A percentile compares a stretch with the other conserved stretches of the same genome.
Evolutionary conservation across 2,797 vertebrate genomes (phyloP).

Genomic region (Oreochromis mossambicus): DNA sequence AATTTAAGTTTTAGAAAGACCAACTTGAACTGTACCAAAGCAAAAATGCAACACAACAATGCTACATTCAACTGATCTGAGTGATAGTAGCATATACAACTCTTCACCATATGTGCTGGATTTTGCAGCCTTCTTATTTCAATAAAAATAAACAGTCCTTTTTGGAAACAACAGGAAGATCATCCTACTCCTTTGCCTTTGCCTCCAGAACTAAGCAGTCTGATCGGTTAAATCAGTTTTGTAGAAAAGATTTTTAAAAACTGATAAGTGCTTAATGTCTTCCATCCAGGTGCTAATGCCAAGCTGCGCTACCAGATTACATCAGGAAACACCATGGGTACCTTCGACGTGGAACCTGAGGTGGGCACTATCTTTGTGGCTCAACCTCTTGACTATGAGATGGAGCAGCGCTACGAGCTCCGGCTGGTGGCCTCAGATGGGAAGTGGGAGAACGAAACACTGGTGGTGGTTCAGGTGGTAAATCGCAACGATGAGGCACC

Average conservation of each 20-base stretch:
- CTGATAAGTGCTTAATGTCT: neutral
- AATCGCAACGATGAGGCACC: constrained; percentile 89
- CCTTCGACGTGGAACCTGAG: constrained; percentile 87
- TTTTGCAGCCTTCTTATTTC: neutral
- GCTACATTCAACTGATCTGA: neutral
- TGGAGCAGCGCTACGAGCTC: constrained; percentile 79
- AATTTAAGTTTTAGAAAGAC: neutral
- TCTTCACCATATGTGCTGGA: neutral
- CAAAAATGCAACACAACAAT: neutral
- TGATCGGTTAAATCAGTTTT: neutral
- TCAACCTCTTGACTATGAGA: constrained; percentile 85
- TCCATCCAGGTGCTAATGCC: constrained; percentile 79
- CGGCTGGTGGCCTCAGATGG: constrained; percentile 86
- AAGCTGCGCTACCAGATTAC: constrained; percentile 89
- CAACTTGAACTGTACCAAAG: neutral
- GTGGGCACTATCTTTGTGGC: constrained; percentile 83
- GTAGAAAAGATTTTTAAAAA: neutral
- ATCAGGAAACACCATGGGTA: constrained; percentile 82
- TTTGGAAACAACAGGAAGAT: neutral
- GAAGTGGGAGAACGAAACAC: constrained; percentile 89
- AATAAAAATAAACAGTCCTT: neutral
- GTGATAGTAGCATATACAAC: neutral
- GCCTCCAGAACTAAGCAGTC: fast-evolving
- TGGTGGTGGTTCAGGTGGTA: constrained; percentile 77
- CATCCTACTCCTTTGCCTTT: fast-evolving